Evolutionary conservation across 2,113 vertebrate species (phyloP), one percentile per base, ranked within the genome.

Genomic region (Siphamia tubifer): DNA sequence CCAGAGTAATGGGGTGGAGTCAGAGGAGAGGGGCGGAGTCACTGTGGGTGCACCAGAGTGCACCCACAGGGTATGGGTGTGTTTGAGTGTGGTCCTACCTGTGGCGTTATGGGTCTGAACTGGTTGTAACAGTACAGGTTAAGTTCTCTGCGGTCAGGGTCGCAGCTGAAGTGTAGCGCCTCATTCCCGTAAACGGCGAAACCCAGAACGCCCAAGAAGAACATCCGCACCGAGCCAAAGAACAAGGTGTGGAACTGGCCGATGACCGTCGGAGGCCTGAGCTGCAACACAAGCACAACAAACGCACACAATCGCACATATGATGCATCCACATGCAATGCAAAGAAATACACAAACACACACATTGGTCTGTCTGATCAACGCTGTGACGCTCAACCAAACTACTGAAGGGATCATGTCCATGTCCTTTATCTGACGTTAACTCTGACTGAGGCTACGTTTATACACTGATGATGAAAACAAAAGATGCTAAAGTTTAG

Each of bases 51-150:
- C 28, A 2, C 1, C 28, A 30, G 28, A 7, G 6, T 30, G 6
- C 6, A 2, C 10, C 3, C 6, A 30, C 28, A 30, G 28, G 39
- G 19, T 3, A 43, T 3, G 16, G 13, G 15, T 5, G 36, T 15
- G 5, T 6, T 9, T 42, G 1, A 1, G 23, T 8, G 16, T 1
- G 9, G 21, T 47, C 49, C 81, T 93, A 94, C 94, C 93, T 95
- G 94, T 36, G 94, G 94, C 34, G 94, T 95, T 84, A 96, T 92
- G 30, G 94, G 94, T 74, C 95, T 90, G 91, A 96, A 96, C 82
- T 96, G 94, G 86, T 94, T 95, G 84, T 95, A 96, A 87, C 94
- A 96, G 89, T 93, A 95, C 48, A 96, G 91, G 87, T 97, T 96
- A 68, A 95, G 83, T 17, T 97, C 93, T 60, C 93, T 91, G 56